These are phyloP conservation scores for Agrochola lychnidis DNA, from an alignment of 2,888 invertebrate genomes.

Conservation along the genomic window DNA sequence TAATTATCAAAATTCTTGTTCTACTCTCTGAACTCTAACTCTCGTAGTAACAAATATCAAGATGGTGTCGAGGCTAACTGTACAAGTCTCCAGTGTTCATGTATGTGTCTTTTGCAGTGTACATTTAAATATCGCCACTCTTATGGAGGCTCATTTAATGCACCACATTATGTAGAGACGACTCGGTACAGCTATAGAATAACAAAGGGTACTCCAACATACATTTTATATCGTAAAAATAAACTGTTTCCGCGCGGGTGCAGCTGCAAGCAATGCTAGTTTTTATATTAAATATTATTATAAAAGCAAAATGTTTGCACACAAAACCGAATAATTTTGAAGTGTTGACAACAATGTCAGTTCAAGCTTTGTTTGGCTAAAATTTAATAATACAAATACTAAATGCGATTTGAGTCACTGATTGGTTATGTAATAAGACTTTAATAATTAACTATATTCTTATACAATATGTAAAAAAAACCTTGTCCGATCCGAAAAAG, in stretches of 20 bases:
- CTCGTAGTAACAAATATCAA: background rate
- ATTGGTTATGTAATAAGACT: background rate
- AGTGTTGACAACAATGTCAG: background rate
- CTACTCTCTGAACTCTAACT: background rate
- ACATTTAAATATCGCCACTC: background rate
- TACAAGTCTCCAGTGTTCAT: background rate
- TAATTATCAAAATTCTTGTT: background rate
- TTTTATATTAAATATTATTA: background rate
- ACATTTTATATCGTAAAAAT: constrained; percentile 5
- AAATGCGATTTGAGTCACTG: background rate
- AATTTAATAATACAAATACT: constrained; percentile 15
- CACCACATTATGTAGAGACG: background rate
- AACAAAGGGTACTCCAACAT: background rate
- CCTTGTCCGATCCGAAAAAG: no score
- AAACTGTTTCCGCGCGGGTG: background rate
- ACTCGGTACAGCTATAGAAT: background rate
- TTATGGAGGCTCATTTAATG: background rate
- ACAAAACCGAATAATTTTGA: background rate
- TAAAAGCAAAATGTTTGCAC: background rate
- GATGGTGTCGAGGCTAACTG: background rate
- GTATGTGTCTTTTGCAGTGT: background rate
- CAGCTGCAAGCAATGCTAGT: background rate
- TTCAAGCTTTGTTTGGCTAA: background rate
- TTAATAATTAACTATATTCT: background rate
- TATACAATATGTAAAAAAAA: no score